Conservation (phyloP, 2,888 invertebrate species). For the Apamea sordens region DNA sequence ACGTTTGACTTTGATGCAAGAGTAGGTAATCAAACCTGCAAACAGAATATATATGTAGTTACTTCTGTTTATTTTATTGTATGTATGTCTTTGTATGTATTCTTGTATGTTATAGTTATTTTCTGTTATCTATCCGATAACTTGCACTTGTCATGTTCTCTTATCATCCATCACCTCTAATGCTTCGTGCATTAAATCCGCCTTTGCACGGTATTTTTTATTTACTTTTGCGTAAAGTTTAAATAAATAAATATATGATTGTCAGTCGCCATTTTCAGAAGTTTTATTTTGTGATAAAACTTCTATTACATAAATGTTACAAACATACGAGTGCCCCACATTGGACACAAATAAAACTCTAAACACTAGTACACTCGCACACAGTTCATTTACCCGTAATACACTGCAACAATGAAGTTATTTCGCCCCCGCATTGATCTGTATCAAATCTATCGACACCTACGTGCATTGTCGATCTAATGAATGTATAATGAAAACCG, state of each 20-base stretch:
- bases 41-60: background rate
- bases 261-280: background rate
- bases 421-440: constrained; percentile 80
- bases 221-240: no score
- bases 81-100: no score
- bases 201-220: no score
- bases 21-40: background rate
- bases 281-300: background rate
- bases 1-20: background rate
- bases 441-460: constrained; percentile 82
- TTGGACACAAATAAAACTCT: constrained; percentile 46
- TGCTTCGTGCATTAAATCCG: no score
- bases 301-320: background rate
- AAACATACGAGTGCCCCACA: constrained; percentile 19
- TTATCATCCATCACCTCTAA: no score
- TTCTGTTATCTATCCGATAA: no score
- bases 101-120: no score
- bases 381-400: constrained; percentile 75
- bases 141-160: no score
- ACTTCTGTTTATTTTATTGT: background rate
- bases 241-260: background rate
- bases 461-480: constrained; percentile 73
- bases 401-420: constrained; percentile 76
- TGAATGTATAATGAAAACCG: constrained; percentile 74
- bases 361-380: constrained; percentile 51